phyloP scores from a whole-genome alignment of 1,140 invertebrate species.

The Cepaea nemoralis region DNA sequence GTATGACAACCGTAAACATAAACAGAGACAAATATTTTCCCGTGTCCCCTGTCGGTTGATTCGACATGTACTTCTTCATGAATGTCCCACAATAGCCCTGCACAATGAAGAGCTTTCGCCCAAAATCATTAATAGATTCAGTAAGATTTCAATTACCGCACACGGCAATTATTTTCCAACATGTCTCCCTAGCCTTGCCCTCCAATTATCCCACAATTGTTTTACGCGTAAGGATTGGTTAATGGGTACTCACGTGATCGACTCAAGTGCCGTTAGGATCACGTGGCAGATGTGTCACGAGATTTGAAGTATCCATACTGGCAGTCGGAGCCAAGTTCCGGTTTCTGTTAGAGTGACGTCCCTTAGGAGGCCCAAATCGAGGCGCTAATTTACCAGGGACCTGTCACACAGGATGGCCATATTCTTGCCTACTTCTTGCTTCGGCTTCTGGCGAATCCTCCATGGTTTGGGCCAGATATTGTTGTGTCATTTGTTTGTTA shows the following conservation, averaged over 20 bases:
- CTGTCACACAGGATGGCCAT: too few species aligned
- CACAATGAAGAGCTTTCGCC: too few species aligned
- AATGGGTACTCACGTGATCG: constrained; percentile 32
- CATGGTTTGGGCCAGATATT: too few species aligned
- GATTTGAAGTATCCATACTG: constrained; percentile 15
- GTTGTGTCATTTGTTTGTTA: too few species aligned
- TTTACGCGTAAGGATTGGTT: constrained; percentile 28
- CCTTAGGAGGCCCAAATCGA: neutral
- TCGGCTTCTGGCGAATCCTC: too few species aligned
- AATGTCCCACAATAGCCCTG: too few species aligned
- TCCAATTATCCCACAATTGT: constrained; percentile 19
- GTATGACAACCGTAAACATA: too few species aligned
- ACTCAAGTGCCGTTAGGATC: constrained; percentile 26
- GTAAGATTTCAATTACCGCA: constrained; percentile 11
- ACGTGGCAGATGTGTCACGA: constrained; percentile 28
- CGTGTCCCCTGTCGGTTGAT: too few species aligned
- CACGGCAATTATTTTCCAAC: constrained; percentile 10
- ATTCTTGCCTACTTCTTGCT: too few species aligned
- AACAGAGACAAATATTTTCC: too few species aligned
- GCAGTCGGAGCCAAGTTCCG: neutral
- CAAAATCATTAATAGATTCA: constrained; percentile 10
- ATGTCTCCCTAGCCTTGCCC: neutral
- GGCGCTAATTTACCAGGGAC: neutral
- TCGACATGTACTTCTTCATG: too few species aligned
- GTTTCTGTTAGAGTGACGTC: constrained; percentile 11